phyloP scores from a whole-genome alignment of 1,140 invertebrate species.

The Brachionus angularis region DNA sequence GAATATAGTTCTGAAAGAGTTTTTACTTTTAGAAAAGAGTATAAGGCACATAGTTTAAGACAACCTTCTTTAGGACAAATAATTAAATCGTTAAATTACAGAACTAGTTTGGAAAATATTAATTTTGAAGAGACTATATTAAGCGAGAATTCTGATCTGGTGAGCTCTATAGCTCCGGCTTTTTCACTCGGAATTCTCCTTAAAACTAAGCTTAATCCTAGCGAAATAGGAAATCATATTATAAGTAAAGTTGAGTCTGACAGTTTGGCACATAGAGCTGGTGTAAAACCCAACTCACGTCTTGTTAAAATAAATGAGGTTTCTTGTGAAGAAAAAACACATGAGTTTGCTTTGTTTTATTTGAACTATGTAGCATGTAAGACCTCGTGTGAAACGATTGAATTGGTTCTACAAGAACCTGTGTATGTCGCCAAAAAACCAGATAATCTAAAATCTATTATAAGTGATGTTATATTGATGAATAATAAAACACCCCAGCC shows the following conservation, averaged over 20 bases:
- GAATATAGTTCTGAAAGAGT: background rate
- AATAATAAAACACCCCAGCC: no score
- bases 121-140: background rate
- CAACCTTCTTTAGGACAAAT: slow-evolving; percentile 25
- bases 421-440: slow-evolving; percentile 7
- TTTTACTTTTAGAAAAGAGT: slow-evolving; percentile 17
- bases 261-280: slow-evolving; percentile 18
- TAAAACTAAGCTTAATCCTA: slow-evolving; percentile 10
- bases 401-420: background rate
- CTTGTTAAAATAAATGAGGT: slow-evolving; percentile 6
- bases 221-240: slow-evolving; percentile 32
- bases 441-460: background rate
- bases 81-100: slow-evolving; percentile 9
- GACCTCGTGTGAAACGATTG: slow-evolving; percentile 3
- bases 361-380: slow-evolving; percentile 30
- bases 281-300: background rate
- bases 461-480: no score
- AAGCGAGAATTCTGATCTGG: background rate
- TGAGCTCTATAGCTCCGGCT: background rate
- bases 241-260: slow-evolving; percentile 31
- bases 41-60: background rate
- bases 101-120: background rate
- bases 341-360: slow-evolving; percentile 32
- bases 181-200: slow-evolving; percentile 33
- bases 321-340: slow-evolving; percentile 20